Evolutionary conservation across 1,140 invertebrate genomes (phyloP).

Genomic region (Drosophila repletoides): DNA sequence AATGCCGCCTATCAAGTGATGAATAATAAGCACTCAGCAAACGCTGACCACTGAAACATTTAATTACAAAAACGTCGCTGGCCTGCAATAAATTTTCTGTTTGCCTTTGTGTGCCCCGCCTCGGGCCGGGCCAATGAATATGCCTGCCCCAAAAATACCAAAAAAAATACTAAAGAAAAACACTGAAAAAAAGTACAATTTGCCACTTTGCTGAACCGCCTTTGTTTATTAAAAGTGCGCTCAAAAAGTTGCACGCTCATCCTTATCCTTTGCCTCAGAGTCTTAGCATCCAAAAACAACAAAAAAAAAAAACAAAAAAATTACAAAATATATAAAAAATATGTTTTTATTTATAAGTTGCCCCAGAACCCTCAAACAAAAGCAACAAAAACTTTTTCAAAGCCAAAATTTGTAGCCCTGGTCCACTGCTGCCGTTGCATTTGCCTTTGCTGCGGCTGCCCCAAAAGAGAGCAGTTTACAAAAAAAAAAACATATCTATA

Average conservation of each 20-base stretch:
- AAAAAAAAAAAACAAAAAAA: too few relatives aligned
- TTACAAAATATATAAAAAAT: too few relatives aligned
- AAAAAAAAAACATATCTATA: too few relatives aligned
- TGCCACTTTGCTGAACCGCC: constrained; percentile 55
- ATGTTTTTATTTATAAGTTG: constrained; percentile 77
- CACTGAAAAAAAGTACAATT: constrained; percentile 27
- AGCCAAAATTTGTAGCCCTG: constrained; percentile 71
- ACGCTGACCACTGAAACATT: constrained; percentile 74
- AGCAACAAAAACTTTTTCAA: constrained; percentile 66
- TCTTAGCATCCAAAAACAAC: too few relatives aligned
- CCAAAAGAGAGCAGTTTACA: constrained; percentile 1
- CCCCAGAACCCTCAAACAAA: constrained; percentile 12
- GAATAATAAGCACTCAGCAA: constrained; percentile 70
- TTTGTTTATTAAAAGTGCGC: constrained; percentile 61
- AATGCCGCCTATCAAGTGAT: constrained; percentile 47
- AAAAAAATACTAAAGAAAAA: constrained; percentile 28
- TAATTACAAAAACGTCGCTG: constrained; percentile 78
- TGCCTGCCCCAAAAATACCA: background rate
- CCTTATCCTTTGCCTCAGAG: constrained; percentile 55
- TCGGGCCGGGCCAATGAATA: constrained; percentile 58
- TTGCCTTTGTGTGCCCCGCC: constrained; percentile 30
- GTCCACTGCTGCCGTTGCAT: constrained; percentile 17
- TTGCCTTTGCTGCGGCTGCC: constrained; percentile 36
- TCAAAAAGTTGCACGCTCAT: constrained; percentile 63
- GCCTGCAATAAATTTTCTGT: constrained; percentile 72